Evolutionary conservation across 2,113 vertebrate species (phyloP).

Genomic region (Donacobius atricapilla): DNA sequence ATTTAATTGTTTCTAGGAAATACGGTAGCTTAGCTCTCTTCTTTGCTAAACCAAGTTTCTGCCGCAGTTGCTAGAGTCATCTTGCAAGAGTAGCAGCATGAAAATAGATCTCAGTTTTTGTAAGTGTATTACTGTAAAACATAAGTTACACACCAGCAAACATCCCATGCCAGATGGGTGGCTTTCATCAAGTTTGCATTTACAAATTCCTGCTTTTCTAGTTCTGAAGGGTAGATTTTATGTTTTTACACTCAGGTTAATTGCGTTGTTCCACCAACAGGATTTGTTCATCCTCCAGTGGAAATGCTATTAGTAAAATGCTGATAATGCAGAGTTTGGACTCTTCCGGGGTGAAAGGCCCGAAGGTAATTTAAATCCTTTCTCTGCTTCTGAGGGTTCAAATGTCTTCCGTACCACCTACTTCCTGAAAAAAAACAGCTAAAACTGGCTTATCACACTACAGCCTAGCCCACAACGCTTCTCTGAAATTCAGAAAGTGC

Average conservation of each 20-base stretch:
- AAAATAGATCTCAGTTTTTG: not conserved
- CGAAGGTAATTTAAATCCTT: not conserved
- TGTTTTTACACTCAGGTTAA: not conserved
- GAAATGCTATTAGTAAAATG: not conserved
- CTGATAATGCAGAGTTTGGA: not conserved
- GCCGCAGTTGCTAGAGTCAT: not conserved
- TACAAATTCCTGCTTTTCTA: not conserved
- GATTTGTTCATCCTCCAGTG: not conserved
- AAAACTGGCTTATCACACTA: not conserved
- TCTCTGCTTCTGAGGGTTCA: not conserved
- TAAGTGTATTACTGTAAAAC: not conserved
- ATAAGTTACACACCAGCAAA: not conserved
- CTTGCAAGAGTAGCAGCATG: not conserved
- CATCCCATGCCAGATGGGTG: not conserved
- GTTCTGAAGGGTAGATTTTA: not conserved
- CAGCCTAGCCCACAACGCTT: not conserved
- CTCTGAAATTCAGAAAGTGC: not conserved
- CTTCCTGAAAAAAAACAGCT: not conserved
- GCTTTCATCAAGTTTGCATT: not conserved
- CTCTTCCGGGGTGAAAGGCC: not conserved
- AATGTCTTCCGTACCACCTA: not conserved
- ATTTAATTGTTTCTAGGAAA: constrained; percentile 32
- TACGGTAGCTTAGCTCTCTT: not conserved
- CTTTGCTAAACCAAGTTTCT: not conserved
- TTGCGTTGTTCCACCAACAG: not conserved